Percentiles rank a stretch among this genome's conserved stretches.
phyloP scores from a whole-genome alignment of 2,113 vertebrate genomes.

The Athene noctua region DNA sequence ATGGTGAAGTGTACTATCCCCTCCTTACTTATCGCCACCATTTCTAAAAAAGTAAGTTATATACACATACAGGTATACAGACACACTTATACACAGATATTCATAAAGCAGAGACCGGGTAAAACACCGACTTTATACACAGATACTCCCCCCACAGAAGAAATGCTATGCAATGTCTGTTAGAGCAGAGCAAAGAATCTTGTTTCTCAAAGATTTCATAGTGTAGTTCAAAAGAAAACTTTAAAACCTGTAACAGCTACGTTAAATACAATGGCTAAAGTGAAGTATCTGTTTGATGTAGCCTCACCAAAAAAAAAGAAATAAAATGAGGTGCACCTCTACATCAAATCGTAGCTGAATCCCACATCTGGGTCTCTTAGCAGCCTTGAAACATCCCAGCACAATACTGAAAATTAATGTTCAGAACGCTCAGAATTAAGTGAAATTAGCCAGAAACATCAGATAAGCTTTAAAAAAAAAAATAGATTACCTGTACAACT shows the following conservation, averaged over 20 bases:
- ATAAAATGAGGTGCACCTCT: not conserved
- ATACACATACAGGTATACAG: not conserved
- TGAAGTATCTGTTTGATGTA: not conserved
- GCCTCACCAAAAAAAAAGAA: not conserved
- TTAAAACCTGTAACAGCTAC: not conserved
- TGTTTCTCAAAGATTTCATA: not conserved
- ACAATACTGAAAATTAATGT: not conserved
- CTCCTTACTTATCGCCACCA: not conserved
- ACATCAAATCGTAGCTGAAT: not conserved
- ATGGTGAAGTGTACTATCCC: not conserved
- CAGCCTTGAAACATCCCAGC: not conserved
- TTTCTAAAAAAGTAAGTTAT: not conserved
- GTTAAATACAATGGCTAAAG: not conserved
- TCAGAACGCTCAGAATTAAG: not conserved
- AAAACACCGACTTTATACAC: accelerated
- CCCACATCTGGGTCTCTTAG: not conserved
- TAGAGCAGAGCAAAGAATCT: not conserved
- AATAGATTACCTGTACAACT: constrained; percentile 49
- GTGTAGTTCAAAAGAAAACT: not conserved
- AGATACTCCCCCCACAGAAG: not conserved
- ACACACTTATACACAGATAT: not conserved
- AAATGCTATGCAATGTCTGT: not conserved
- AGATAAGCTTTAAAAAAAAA: constrained; percentile 15
- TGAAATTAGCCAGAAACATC: not conserved
- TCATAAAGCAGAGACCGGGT: not conserved